These are phyloP conservation scores for Chaetodon trifascialis DNA, from an alignment of 2,113 vertebrate species.

Conservation along the genomic window DNA sequence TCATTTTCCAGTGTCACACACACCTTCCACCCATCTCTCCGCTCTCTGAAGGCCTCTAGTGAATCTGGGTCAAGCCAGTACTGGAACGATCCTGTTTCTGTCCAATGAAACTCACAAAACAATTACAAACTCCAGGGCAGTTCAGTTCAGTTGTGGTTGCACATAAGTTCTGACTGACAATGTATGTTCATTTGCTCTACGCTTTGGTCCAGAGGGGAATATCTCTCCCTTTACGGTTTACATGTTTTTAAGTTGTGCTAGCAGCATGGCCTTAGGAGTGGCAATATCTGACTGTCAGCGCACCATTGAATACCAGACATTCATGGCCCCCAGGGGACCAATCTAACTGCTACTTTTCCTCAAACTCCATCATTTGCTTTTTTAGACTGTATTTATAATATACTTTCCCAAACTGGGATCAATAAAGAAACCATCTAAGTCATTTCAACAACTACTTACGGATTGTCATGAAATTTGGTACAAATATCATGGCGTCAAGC, in stretches of 20 bases:
- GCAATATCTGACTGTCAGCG: too few species aligned
- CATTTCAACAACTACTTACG: background rate
- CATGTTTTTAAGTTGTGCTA: background rate
- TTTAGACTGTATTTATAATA: too few species aligned
- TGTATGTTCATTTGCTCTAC: too few species aligned
- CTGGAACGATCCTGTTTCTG: constrained; percentile 37
- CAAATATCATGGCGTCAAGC: background rate
- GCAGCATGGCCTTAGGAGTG: background rate
- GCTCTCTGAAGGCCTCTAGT: constrained; percentile 23
- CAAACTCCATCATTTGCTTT: too few species aligned
- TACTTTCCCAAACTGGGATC: too few species aligned
- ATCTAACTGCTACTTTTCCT: too few species aligned
- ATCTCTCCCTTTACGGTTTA: background rate
- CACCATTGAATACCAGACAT: too few species aligned
- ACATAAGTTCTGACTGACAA: background rate
- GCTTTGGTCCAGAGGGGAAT: background rate
- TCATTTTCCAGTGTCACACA: constrained; percentile 1
- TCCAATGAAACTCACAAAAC: constrained; percentile 22
- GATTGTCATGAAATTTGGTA: background rate
- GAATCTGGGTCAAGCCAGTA: constrained; percentile 50
- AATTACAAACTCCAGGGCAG: background rate
- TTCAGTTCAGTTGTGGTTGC: background rate
- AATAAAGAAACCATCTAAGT: too few species aligned
- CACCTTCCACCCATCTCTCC: background rate
- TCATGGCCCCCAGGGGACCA: too few species aligned